These are phyloP conservation scores for Helicoverpa zea DNA, from an alignment of 1,140 invertebrate species.

Conservation along the genomic window DNA sequence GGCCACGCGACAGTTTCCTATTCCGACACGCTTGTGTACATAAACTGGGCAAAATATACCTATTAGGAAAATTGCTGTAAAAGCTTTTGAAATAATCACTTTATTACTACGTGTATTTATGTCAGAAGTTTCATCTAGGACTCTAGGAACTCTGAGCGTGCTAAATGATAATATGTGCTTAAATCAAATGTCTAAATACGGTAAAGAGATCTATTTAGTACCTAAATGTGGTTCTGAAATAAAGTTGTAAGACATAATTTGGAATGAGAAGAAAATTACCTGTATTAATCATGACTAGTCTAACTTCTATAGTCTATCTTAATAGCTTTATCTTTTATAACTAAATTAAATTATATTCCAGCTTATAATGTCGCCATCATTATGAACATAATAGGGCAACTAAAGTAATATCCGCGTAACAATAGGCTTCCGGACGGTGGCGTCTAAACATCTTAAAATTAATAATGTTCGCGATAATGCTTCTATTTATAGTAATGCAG, in stretches of 20 bases:
- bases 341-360: slow-evolving; percentile 13
- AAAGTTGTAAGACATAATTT: no score
- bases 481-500: slow-evolving; percentile 43
- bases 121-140: no score
- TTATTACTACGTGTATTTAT: background rate
- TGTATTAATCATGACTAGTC: no score
- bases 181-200: no score
- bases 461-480: slow-evolving; percentile 40
- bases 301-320: no score
- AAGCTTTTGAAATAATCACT: slow-evolving; percentile 1
- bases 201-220: no score
- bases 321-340: background rate
- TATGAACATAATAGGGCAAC: slow-evolving; percentile 21
- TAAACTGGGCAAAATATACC: slow-evolving; percentile 5
- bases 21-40: slow-evolving; percentile 29
- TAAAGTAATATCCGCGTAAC: slow-evolving; percentile 29
- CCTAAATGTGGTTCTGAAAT: no score
- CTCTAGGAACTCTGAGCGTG: no score
- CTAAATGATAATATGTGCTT: no score
- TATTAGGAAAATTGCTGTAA: slow-evolving; percentile 6
- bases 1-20: slow-evolving; percentile 20
- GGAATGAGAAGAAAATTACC: no score
- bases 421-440: slow-evolving; percentile 37
- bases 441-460: slow-evolving; percentile 32
- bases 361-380: slow-evolving; percentile 3